Evolutionary conservation across 2,113 vertebrate species (phyloP), one percentile per base, ranked within the genome.

Genomic region (Alethe diademata): DNA sequence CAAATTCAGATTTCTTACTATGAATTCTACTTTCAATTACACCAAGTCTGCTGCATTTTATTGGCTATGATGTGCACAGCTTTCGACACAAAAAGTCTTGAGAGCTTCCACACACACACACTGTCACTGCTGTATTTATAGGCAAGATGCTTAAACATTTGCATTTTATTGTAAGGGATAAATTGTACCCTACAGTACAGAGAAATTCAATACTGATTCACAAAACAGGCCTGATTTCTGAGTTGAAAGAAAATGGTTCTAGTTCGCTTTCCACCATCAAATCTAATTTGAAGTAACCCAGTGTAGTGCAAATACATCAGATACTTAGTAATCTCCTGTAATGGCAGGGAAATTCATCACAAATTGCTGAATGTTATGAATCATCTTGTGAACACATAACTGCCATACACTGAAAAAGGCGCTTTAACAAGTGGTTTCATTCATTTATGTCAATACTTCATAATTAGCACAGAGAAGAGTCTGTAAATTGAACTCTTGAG

Each of bases 391-490:
- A 96, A 95, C 79, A 80, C 51, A 47, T 71, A 95, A 90, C 92
- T 91, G 94, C 94, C 74, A 94, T 51, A 82, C 50, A 76, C 90
- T 70, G 78, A 36, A 94, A 86, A 94, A 94, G 87, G 88, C 47
- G 0, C 85, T 91, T 94, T 88, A 93, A 95, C 81, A 95, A 97
- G 86, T 86, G 84, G 65, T 93, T 96, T 96, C 92, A 95, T 96
- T 97, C 90, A 96, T 86, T 96, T 92, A 81, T 97, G 95, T 94
- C 92, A 97, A 97, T 97, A 96, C 93, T 94, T 96, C 88, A 92
- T 94, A 94, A 97, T 96, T 94, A 97, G 86, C 83, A 74, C 62
- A 66, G 78, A 89, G 82, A 88, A 96, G 88, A 78, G 74, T 91
- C 96, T 97, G 94, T 88, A 95, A 96, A 96, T 95, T 96, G 92